Percentiles rank a stretch among this genome's conserved stretches.
Conservation (phyloP, 2,113 vertebrate genomes). For the Myrmecophaga tridactyla region DNA sequence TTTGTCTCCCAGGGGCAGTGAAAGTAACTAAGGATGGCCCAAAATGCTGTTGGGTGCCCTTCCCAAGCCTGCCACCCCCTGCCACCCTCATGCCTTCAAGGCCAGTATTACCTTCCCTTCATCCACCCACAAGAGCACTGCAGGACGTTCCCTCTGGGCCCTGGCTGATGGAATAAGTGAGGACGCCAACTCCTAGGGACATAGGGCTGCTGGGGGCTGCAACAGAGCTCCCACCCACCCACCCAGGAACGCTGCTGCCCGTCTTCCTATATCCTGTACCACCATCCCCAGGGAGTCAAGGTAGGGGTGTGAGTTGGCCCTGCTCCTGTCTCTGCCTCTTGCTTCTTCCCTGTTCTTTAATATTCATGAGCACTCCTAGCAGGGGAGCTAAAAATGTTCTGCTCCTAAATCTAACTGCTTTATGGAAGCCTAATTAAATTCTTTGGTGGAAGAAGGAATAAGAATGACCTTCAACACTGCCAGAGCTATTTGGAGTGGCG, state of each 20-base stretch:
- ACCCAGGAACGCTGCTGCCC: neutral
- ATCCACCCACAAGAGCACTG: neutral
- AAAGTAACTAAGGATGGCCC: neutral
- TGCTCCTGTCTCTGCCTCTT: constrained; percentile 36
- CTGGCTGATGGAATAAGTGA: neutral
- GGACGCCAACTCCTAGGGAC: neutral
- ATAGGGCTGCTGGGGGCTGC: no score
- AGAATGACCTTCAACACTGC: constrained; percentile 73
- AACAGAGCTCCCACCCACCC: neutral
- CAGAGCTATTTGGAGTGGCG: neutral
- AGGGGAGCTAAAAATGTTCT: constrained; percentile 75
- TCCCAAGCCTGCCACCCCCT: neutral
- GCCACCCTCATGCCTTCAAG: neutral
- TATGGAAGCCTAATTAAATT: constrained; percentile 71
- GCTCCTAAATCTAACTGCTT: constrained; percentile 75
- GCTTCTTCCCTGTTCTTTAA: constrained; percentile 64
- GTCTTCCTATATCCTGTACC: neutral
- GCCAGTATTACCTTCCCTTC: neutral
- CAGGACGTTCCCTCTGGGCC: neutral
- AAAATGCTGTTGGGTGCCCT: neutral
- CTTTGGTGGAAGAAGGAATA: constrained; percentile 54
- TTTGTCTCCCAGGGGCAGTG: no score
- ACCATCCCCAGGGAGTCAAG: neutral
- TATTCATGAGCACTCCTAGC: constrained; percentile 77
- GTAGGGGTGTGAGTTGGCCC: neutral